Evolutionary conservation across 2,797 vertebrate species (phyloP).

Genomic region (Erethizon dorsatum): DNA sequence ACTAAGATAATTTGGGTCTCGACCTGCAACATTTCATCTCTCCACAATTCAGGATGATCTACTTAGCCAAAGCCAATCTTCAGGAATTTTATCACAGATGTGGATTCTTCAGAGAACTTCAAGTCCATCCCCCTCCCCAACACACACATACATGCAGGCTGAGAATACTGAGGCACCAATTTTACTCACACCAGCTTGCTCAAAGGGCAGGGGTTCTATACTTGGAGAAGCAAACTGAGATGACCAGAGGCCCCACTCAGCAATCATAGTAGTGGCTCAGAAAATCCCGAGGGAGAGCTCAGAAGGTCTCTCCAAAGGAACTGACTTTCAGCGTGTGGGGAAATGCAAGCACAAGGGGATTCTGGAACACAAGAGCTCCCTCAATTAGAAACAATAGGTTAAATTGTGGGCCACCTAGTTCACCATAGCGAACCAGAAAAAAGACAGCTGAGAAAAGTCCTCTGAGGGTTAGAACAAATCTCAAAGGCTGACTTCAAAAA

Average conservation of each 20-base stretch:
- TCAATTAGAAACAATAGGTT: slow-evolving; percentile 45
- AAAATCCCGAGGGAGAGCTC: neutral
- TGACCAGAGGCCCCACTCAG: neutral
- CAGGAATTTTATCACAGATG: neutral
- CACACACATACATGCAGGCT: neutral
- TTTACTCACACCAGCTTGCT: neutral
- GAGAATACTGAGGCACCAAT: neutral
- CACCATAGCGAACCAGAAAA: neutral
- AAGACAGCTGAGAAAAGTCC: neutral
- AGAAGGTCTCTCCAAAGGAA: neutral
- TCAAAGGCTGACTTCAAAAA: slow-evolving; percentile 9
- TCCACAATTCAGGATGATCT: neutral
- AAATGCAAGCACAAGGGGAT: neutral
- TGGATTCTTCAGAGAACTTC: neutral
- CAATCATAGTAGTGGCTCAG: neutral
- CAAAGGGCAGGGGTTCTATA: neutral
- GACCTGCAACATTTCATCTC: neutral
- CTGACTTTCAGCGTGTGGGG: neutral
- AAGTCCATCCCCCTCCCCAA: neutral
- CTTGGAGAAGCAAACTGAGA: neutral
- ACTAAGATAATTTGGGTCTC: neutral
- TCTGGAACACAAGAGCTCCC: neutral
- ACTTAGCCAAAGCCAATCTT: neutral
- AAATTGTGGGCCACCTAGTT: neutral
- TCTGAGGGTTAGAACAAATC: neutral